Base-by-base conservation (phyloP, 2,797 vertebrate species). In the Rhinichthys osculus region DNA sequence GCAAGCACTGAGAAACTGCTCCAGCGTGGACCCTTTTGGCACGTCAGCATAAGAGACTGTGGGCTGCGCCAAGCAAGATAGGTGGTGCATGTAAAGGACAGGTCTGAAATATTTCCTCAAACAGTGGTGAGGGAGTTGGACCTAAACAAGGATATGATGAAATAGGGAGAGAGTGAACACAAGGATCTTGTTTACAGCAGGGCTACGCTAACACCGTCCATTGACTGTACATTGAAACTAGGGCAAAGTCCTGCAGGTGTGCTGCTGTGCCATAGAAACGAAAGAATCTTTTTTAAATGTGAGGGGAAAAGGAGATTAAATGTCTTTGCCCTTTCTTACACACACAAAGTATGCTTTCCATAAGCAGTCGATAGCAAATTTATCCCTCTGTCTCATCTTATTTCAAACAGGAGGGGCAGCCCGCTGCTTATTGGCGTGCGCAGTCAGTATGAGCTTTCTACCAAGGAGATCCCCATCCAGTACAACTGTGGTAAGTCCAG, bases 401-500 rank as follows among this genome's bases (percentile, higher is more conserved):
- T 83, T 44, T 88, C 67, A 81, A 19, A 17, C 92, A 99, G 98
- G 94, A 97, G 98, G 93, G 98, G 98, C 88, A 99, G 98, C 89
- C 98, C 98, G 9, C 88, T 99, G 90, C 96, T 99, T 78, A 99
- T 99, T 47, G 98, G 98, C 30, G 96, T 99, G 86, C 95, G 96
- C 83, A 97, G 98, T 91, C 95, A 98, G 91, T 95, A 96, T 64
- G 96, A 97, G 86, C 96, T 98, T 78, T 95, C 94, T 77, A 96
- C 97, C 4, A 96, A 99, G 82, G 94, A 98, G 91, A 96, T 99
- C 92, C 96, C 96, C 1, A 79, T 99, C 91, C 94, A 98, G 90
- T 99, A 99, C 80, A 95, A 97, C 91, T 95, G 92, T 0, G 94
- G 98, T 99, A 93, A 97, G 97, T 88, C 78, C 64, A 71, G 88